phyloP scores from a whole-genome alignment of 2,888 invertebrate species.

The Rhagonycha lutea region DNA sequence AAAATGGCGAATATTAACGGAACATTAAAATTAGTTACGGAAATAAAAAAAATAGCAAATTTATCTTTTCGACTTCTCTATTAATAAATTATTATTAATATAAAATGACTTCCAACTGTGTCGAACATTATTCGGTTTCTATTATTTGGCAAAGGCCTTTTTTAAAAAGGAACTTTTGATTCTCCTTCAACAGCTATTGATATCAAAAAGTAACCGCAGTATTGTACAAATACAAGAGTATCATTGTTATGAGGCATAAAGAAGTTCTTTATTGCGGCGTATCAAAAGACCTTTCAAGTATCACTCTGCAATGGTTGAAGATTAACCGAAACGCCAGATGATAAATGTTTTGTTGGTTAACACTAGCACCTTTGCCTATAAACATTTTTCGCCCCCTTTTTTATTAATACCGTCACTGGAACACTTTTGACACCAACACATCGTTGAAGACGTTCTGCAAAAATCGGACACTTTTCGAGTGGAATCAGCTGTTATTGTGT shows the following conservation, averaged over 20 bases:
- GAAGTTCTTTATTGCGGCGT: conserved; percentile 24
- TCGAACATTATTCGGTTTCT: conserved; percentile 9
- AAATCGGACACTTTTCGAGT: not conserved
- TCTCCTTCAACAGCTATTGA: conserved; percentile 26
- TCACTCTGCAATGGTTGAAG: conserved; percentile 9
- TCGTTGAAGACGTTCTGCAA: not conserved
- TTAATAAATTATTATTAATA: not conserved
- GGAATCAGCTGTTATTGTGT: conserved; percentile 7
- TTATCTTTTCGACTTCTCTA: not conserved
- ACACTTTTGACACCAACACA: not conserved
- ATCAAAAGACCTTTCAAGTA: conserved; percentile 20
- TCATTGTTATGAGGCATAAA: conserved; percentile 26
- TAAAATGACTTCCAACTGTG: conserved; percentile 18
- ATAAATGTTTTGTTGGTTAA: conserved; percentile 13
- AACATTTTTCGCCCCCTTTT: not conserved
- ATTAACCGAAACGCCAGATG: conserved; percentile 21
- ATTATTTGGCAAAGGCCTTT: conserved; percentile 22
- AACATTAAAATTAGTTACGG: not conserved
- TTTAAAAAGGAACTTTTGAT: conserved; percentile 15
- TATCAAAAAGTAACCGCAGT: conserved; percentile 28
- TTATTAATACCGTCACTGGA: not conserved
- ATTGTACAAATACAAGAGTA: conserved; percentile 26
- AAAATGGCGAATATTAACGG: not conserved
- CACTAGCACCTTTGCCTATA: conserved; percentile 5
- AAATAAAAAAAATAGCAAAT: not conserved